Evolutionary conservation across 2,797 vertebrate genomes (phyloP), one percentile per base, ranked within the genome.

Genomic region (Muscicapa comitata): DNA sequence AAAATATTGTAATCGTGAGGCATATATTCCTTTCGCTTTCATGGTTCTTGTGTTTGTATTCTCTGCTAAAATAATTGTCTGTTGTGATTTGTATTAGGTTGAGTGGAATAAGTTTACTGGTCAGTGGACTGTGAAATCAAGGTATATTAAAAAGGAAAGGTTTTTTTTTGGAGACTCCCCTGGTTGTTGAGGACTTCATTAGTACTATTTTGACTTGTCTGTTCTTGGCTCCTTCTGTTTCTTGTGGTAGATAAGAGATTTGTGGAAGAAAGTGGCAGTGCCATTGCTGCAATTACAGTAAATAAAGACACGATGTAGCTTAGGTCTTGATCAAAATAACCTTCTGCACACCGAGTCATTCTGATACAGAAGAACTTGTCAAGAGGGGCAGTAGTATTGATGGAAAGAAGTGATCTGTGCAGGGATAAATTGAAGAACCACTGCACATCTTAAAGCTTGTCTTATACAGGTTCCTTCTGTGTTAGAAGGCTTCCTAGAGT

Each of bases 141-240:
- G 13, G 7, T 82, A 8, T 42, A 12, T 66, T 48, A 28, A 72
- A 58, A 79, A 57, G n/a, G 42, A 48, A 63, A 38, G 8, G 7
- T 31, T 76, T 74, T 28, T 2, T 42, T 53, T 42, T 3, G 6
- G 24, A 35, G 9, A 61, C 42, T 84, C 0, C 1, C 1, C 0
- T 47, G 7, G 61, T 88, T 67, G 14, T 20, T 26, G 29, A 68
- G 63, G 48, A 31, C 45, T 80, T 70, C 13, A 28, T 42, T 76
- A 59, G 51, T 31, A 47, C 11, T 68, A 1, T 68, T 54, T 83
- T 71, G 20, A 37, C 37, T 21, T 71, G 53, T 33, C 24, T 50
- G 12, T 43, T 88, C 31, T 33, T 62, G 28, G 11, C 37, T 90
- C 7, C 20, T 75, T 0, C 29, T 61, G 8, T 68, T 88, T 40